A percentile compares a stretch with the other conserved stretches of the same genome.
phyloP scores from a whole-genome alignment of 2,797 vertebrate genomes.

The Nannoperca australis region DNA sequence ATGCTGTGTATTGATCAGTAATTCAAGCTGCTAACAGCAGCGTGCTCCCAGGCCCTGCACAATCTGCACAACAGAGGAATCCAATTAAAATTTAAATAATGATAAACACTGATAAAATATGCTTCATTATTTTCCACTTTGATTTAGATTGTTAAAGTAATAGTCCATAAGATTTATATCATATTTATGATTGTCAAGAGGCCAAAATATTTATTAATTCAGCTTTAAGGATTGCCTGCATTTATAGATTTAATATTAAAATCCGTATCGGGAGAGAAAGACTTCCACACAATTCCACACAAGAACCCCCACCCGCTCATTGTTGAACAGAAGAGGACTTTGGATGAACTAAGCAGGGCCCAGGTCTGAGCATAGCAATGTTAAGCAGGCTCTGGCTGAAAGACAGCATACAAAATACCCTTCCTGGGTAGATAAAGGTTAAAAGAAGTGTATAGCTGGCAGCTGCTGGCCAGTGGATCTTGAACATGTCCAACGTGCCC shows the following conservation, averaged over 20 bases:
- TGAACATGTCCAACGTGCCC: slow-evolving; percentile 45
- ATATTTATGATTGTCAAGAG: neutral
- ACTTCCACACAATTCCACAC: too few species aligned
- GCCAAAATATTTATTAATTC: neutral
- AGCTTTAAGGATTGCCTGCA: neutral
- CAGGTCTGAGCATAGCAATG: slow-evolving; percentile 1
- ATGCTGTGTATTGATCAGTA: slow-evolving; percentile 27
- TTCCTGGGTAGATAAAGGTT: slow-evolving; percentile 41
- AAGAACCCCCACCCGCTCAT: neutral
- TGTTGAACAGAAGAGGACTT: neutral
- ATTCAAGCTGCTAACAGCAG: slow-evolving; percentile 10
- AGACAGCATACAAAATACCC: slow-evolving; percentile 4
- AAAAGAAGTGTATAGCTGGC: slow-evolving; percentile 32
- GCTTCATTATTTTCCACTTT: neutral
- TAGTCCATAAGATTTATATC: neutral
- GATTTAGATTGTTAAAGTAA: neutral
- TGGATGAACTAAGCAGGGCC: neutral
- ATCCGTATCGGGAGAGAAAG: neutral
- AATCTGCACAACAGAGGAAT: slow-evolving; percentile 17
- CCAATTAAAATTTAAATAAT: slow-evolving; percentile 1
- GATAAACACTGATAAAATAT: neutral
- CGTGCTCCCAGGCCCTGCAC: neutral
- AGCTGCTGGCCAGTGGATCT: slow-evolving; percentile 51
- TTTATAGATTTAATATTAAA: neutral
- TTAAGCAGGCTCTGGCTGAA: neutral